Conservation (phyloP, 2,888 invertebrate species). For the Aphidius colemani region DNA sequence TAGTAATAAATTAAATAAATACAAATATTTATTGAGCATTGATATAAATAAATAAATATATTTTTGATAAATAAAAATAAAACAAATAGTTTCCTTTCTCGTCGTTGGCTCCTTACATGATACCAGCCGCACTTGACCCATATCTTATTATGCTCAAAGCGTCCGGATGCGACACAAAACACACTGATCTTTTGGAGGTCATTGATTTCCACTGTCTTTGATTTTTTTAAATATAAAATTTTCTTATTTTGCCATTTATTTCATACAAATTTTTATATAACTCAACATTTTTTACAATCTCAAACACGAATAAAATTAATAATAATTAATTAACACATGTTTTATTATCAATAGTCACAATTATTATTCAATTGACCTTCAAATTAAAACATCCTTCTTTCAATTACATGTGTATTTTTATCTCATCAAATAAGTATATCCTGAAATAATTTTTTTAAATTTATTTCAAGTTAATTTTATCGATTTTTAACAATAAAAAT, state of each 20-base stretch:
- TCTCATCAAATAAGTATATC: neutral
- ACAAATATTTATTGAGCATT: too few species aligned
- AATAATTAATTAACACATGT: too few species aligned
- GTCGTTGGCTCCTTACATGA: constrained; percentile 46
- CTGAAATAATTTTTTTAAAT: neutral
- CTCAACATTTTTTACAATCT: too few species aligned
- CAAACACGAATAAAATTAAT: too few species aligned
- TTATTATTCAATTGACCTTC: constrained; percentile 12
- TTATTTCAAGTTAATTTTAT: too few species aligned
- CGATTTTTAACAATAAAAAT: too few species aligned
- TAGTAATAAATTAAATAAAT: too few species aligned
- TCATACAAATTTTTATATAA: too few species aligned
- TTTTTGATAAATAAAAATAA: too few species aligned
- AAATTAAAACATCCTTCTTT: constrained; percentile 18
- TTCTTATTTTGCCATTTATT: neutral
- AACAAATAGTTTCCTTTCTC: neutral
- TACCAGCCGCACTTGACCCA: constrained; percentile 59
- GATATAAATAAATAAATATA: too few species aligned
- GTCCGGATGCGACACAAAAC: constrained; percentile 52
- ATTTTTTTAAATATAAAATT: neutral
- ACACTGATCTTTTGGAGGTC: constrained; percentile 28
- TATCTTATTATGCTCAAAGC: constrained; percentile 58
- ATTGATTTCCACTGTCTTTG: neutral
- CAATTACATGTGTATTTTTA: neutral
- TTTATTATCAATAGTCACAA: too few species aligned